Evolutionary conservation across 2,888 invertebrate species (phyloP).

Genomic region (Zonitis immaculata): DNA sequence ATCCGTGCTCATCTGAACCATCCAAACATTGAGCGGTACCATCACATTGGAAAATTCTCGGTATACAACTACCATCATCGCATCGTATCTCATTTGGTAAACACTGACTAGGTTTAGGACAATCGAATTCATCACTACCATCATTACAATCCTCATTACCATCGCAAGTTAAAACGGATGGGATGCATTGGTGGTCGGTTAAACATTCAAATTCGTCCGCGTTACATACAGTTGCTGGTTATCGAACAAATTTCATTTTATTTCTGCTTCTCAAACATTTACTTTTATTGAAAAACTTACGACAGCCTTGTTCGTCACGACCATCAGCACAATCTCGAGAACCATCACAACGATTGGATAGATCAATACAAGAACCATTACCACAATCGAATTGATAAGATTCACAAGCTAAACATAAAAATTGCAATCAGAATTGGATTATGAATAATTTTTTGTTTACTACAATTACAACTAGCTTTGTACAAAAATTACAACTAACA

Average conservation of each 20-base stretch:
- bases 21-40: conserved; percentile 54
- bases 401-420: conserved; percentile 34
- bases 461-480: not conserved
- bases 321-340: conserved; percentile 55
- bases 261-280: not conserved
- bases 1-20: conserved; percentile 60
- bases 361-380: conserved; percentile 49
- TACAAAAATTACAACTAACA: not conserved
- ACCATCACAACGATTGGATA: conserved; percentile 51
- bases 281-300: conserved; percentile 39
- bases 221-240: conserved; percentile 51
- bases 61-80: conserved; percentile 58
- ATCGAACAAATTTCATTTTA: not conserved
- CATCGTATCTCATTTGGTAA: conserved; percentile 61
- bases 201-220: conserved; percentile 66
- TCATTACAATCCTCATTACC: conserved; percentile 55
- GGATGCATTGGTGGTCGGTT: conserved; percentile 53
- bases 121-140: conserved; percentile 56
- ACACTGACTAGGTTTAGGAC: conserved; percentile 35
- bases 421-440: not conserved
- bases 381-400: conserved; percentile 51
- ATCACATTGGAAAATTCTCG: conserved; percentile 53
- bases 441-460: too few relatives aligned
- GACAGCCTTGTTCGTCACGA: conserved; percentile 57
- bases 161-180: conserved; percentile 55